A percentile compares a stretch with the other conserved stretches of the same genome.
Conservation (phyloP, 2,113 vertebrate genomes). For the Osmerus eperlanus region DNA sequence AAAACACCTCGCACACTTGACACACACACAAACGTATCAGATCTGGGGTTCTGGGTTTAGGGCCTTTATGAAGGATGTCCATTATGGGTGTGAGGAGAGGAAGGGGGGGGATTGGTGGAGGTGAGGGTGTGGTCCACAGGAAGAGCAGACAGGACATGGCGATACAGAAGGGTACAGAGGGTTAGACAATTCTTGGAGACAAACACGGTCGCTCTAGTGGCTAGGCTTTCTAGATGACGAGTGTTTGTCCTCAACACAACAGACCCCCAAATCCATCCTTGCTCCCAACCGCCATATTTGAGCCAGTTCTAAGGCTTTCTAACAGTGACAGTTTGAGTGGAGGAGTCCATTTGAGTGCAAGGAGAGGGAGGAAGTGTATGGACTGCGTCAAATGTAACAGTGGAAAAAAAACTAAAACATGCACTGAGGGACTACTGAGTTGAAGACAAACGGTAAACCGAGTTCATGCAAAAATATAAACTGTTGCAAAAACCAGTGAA, state of each 20-base stretch:
- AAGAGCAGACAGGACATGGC: background rate
- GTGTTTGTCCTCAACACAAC: slow-evolving; percentile 63
- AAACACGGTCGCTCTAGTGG: slow-evolving; percentile 37
- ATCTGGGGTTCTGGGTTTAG: no score
- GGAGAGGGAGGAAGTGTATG: slow-evolving; percentile 29
- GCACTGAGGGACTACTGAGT: slow-evolving; percentile 50
- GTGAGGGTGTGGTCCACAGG: slow-evolving; percentile 24
- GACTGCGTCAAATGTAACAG: slow-evolving; percentile 16
- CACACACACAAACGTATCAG: no score
- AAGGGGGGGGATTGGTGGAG: background rate
- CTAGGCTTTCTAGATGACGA: slow-evolving; percentile 57
- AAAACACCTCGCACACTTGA: no score
- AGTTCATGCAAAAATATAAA: slow-evolving; percentile 77
- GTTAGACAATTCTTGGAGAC: slow-evolving; percentile 13
- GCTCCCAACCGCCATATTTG: slow-evolving; percentile 49
- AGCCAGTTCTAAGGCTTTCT: slow-evolving; percentile 51
- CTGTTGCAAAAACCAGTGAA: slow-evolving; percentile 76
- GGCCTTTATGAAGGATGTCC: background rate
- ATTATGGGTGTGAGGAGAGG: no score
- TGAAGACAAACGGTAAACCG: slow-evolving; percentile 54
- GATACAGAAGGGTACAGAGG: background rate
- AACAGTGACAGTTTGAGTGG: slow-evolving; percentile 37
- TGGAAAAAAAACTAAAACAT: slow-evolving; percentile 27
- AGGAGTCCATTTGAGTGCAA: slow-evolving; percentile 41
- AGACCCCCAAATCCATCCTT: slow-evolving; percentile 27